Evolutionary conservation across 2,797 vertebrate genomes (phyloP), one percentile per base, ranked within the genome.

Genomic region (Xiphophorus birchmanni): DNA sequence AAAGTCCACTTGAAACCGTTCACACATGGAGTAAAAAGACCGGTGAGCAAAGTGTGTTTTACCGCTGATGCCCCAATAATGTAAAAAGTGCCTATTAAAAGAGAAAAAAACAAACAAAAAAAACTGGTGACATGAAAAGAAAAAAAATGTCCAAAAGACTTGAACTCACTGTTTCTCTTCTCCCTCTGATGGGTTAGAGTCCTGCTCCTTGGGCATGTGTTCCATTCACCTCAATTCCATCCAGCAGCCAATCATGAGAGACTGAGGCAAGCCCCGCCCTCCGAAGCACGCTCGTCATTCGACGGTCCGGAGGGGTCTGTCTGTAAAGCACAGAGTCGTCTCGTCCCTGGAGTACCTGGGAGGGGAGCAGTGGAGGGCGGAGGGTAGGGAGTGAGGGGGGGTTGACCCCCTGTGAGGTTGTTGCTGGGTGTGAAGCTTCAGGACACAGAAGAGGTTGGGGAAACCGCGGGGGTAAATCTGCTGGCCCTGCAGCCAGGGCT

Each of bases 151-250:
- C 40, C 40, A n/a, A 48, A 50, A 56, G 47, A 32, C 10, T 21
- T 65, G 1, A 3, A 88, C 94, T 97, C 95, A 99, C 98, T 97
- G 96, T 97, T 97, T 98, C 96, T 99, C 98, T 96, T 99, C 98
- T 96, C 97, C 97, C 97, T 99, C 98, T 95, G 97, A 97, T 96
- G 96, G 97, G 96, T 96, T 96, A 95, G 94, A 96, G 96, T 99
- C 97, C 96, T 98, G 97, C 97, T 98, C 97, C 96, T 97, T 97
- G 97, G 97, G 97, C 97, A 97, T 98, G 97, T 97, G 97, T 98
- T 99, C 98, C 98, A 99, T 99, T 99, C 98, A 99, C 97, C 97
- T 98, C 97, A 97, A 97, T 99, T 98, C 98, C 98, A 99, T 99
- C 97, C 97, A 99, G 97, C 96, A 96, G 96, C 96, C 96, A 96